Evolutionary conservation across 2,888 invertebrate genomes (phyloP), one percentile per base, ranked within the genome.

Genomic region (Hipparchia sbordonii): DNA sequence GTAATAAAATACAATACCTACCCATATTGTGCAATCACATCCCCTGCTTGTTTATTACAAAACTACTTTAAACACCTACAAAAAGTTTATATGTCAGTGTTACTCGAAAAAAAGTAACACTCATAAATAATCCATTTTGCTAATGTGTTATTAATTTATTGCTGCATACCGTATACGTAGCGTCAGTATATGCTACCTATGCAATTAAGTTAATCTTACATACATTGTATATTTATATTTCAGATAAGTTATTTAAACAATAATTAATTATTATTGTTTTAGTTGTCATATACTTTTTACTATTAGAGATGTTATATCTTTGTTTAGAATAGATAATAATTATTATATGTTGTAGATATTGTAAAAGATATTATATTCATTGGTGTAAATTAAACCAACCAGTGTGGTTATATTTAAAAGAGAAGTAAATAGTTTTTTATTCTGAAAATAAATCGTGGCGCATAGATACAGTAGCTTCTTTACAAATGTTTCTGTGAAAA

Each of bases 331-430:
- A 48, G 46, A 9, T 46, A 62, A 4, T 13, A 62, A 45, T 62
- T 7, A 51, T 9, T 51, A 51, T 9, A 60, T 46, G 13, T 7
- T 62, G 62, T 62, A 62, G 46, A 62, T 62, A 62, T 9, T 62
- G 48, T 62, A 13, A 62, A 62, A 62, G n/a, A 62, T 46, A 62
- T 62, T 39, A 39, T 48, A 62, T 62, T 13, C 2, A 12, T 48
- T 13, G 7, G n/a, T 62, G 13, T 46, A 62, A 13, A 62, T 9
- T 13, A 46, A 61, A 13, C 9, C 4, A 60, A 10, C 10, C 60
- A 12, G 5, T 60, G 39, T 12, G 9, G 9, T 12, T 60, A 10
- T 39, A 39, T 39, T 39, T 39, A 39, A 39, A 39, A 39, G 39
- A 39, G 39, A 39, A 39, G 39, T 39, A 39, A 39, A 39, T 39